phyloP scores from a whole-genome alignment of 2,113 vertebrate species.

The Potamarius usumacintae region DNA sequence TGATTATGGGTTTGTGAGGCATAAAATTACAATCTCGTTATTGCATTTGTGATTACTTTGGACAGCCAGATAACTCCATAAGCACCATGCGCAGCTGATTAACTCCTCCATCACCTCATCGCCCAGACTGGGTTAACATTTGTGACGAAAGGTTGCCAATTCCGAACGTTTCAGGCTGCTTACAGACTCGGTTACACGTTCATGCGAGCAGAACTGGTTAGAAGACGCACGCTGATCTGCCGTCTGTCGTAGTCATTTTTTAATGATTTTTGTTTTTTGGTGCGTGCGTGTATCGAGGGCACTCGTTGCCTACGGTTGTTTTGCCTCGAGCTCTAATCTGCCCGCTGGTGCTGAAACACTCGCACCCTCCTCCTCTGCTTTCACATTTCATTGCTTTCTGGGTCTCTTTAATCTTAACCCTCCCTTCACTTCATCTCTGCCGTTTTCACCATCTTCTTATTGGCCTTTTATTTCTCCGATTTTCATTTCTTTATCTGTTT shows the following conservation, averaged over 20 bases:
- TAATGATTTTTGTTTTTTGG: not conserved
- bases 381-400: slow-evolving; percentile 3
- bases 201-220: not conserved
- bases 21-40: not conserved
- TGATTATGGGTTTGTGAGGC: slow-evolving; percentile 5
- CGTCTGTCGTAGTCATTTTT: slow-evolving; percentile 18
- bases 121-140: not conserved
- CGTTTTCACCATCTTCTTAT: not conserved
- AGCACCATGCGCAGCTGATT: not conserved
- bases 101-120: not conserved
- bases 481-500: slow-evolving; percentile 33
- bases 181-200: not conserved
- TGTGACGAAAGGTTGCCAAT: not conserved
- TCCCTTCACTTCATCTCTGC: slow-evolving; percentile 14
- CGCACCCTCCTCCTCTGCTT: slow-evolving; percentile 11
- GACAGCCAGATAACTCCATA: no score
- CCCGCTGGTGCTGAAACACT: slow-evolving; percentile 38
- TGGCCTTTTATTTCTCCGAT: slow-evolving; percentile 11
- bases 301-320: slow-evolving; percentile 18
- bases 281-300: slow-evolving; percentile 28
- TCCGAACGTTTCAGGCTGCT: not conserved
- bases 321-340: slow-evolving; percentile 38
- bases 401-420: slow-evolving; percentile 12
- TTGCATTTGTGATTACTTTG: not conserved
- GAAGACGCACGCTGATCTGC: not conserved